Evolutionary conservation across 2,888 invertebrate species (phyloP).

Genomic region (Amiota minor): DNA sequence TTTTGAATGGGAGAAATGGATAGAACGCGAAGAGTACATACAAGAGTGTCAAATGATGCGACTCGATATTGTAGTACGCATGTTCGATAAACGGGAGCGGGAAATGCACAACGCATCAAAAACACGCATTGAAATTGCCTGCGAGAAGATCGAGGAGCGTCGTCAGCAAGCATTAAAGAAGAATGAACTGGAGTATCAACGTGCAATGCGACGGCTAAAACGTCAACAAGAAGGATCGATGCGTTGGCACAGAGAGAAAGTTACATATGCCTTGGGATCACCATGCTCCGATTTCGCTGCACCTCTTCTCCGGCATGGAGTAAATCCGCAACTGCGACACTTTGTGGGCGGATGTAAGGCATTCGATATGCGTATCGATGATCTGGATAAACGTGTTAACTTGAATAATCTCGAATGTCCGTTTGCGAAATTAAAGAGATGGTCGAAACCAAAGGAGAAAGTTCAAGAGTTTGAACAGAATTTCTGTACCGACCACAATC

Average conservation of each 20-base stretch:
- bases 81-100: slow-evolving; percentile 78
- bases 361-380: slow-evolving; percentile 69
- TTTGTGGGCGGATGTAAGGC: slow-evolving; percentile 65
- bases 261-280: slow-evolving; percentile 75
- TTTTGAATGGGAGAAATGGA: slow-evolving; percentile 89
- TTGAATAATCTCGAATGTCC: slow-evolving; percentile 61
- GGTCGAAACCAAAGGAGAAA: slow-evolving; percentile 67
- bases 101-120: slow-evolving; percentile 60
- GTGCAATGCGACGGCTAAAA: slow-evolving; percentile 75
- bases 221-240: slow-evolving; percentile 70
- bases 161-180: slow-evolving; percentile 76
- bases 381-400: slow-evolving; percentile 62
- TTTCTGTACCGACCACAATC: slow-evolving; percentile 67
- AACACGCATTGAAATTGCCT: slow-evolving; percentile 76
- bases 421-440: slow-evolving; percentile 62
- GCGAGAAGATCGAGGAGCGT: slow-evolving; percentile 74
- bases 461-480: slow-evolving; percentile 67
- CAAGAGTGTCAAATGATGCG: slow-evolving; percentile 81
- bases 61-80: slow-evolving; percentile 74
- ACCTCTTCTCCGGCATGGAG: slow-evolving; percentile 79
- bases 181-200: slow-evolving; percentile 73
- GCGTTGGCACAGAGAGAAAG: slow-evolving; percentile 72
- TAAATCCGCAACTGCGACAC: slow-evolving; percentile 79
- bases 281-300: slow-evolving; percentile 79
- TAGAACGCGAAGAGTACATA: slow-evolving; percentile 86